Conservation (phyloP, 2,888 invertebrate genomes). For the Anorthoa munda region DNA sequence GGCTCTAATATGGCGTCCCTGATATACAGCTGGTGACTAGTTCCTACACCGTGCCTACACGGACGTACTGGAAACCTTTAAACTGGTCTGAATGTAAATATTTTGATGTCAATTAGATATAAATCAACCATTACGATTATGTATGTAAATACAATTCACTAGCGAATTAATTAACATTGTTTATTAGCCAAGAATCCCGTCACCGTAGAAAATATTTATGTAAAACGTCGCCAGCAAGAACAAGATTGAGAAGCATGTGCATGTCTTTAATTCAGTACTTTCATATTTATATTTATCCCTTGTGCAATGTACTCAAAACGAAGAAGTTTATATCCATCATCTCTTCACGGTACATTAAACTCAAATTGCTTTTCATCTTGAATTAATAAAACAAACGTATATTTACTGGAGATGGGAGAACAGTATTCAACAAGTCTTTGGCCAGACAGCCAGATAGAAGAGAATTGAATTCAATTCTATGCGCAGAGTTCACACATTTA, state of each 20-base stretch:
- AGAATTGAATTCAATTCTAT: constrained; percentile 46
- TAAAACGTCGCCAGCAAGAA: constrained; percentile 18
- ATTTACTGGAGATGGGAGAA: constrained; percentile 14
- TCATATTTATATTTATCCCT: constrained; percentile 33
- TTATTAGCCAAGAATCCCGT: constrained; percentile 48
- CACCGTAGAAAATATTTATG: constrained; percentile 37
- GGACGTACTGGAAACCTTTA: constrained; percentile 30
- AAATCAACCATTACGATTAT: constrained; percentile 45
- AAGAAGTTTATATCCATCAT: constrained; percentile 30
- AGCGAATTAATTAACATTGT: constrained; percentile 61
- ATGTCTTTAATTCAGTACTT: constrained; percentile 24
- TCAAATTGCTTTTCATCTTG: constrained; percentile 44
- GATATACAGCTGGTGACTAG: constrained; percentile 17
- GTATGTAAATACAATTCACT: constrained; percentile 62
- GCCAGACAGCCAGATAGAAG: constrained; percentile 17
- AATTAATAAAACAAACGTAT: constrained; percentile 39
- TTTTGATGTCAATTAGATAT: constrained; percentile 64
- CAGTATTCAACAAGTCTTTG: constrained; percentile 31
- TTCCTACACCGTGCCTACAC: no score
- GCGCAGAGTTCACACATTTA: constrained; percentile 46
- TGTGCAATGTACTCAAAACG: not conserved
- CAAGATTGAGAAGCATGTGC: constrained; percentile 3
- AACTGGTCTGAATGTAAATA: constrained; percentile 56
- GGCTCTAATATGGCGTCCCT: constrained; percentile 12
- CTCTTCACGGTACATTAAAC: constrained; percentile 42